A percentile compares a stretch with the other conserved stretches of the same genome.
phyloP scores from a whole-genome alignment of 2,797 vertebrate genomes.

The Sebastes cheni region DNA sequence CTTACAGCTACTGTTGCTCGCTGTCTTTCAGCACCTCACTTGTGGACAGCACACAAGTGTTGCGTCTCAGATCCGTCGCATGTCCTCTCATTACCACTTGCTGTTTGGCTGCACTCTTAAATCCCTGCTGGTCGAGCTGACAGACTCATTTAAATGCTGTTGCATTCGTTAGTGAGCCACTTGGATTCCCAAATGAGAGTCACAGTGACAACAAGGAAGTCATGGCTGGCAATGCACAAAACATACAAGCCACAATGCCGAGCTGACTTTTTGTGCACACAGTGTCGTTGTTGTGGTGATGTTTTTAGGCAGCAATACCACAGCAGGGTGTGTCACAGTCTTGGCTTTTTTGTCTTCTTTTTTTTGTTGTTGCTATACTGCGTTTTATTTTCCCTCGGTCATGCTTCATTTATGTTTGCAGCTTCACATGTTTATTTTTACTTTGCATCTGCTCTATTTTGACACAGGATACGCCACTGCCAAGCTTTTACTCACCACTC shows the following conservation, averaged over 20 bases:
- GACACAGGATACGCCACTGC: constrained; percentile 37
- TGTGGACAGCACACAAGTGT: constrained; percentile 48
- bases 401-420: constrained; percentile 35
- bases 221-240: neutral
- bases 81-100: constrained; percentile 39
- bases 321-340: constrained; percentile 39
- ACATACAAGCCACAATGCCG: constrained; percentile 11
- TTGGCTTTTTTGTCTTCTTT: constrained; percentile 1
- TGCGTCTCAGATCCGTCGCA: constrained; percentile 33
- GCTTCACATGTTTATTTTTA: constrained; percentile 52
- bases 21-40: constrained; percentile 46
- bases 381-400: constrained; percentile 11
- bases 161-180: constrained; percentile 30
- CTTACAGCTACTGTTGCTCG: constrained; percentile 18
- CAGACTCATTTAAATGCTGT: constrained; percentile 42
- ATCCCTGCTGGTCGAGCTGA: constrained; percentile 38
- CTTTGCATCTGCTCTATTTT: constrained; percentile 41
- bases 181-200: constrained; percentile 30
- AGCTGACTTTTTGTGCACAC: constrained; percentile 26
- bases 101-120: constrained; percentile 36
- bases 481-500: constrained; percentile 55
- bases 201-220: constrained; percentile 18
- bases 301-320: constrained; percentile 35
- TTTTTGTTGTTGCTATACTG: constrained; percentile 16
- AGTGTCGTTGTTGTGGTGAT: constrained; percentile 13